Conservation (phyloP, 1,140 invertebrate species). For the Dendroctonus ponderosae region DNA sequence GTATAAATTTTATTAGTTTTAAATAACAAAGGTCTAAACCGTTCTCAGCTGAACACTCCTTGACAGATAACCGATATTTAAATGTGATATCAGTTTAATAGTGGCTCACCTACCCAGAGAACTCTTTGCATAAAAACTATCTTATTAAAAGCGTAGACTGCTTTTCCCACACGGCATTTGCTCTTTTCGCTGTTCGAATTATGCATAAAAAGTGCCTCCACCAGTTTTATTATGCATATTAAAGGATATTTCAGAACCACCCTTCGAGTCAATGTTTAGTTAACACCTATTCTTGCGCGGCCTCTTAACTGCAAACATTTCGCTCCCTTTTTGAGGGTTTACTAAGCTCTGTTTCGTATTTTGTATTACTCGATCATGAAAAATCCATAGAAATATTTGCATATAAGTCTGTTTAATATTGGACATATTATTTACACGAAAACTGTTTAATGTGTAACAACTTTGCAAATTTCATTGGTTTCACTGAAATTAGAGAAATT, state of each 20-base stretch:
- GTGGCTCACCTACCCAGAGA: conserved; percentile 9
- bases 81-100: conserved; percentile 16
- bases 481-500: too few relatives aligned
- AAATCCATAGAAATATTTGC: too few relatives aligned
- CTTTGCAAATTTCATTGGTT: too few relatives aligned
- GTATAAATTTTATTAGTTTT: too few relatives aligned
- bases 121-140: conserved; percentile 21
- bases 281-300: conserved; percentile 21
- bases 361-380: too few relatives aligned
- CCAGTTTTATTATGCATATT: conserved; percentile 17
- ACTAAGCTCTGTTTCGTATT: not conserved
- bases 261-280: conserved; percentile 18
- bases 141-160: conserved; percentile 19
- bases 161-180: conserved; percentile 18
- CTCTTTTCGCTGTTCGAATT: conserved; percentile 13
- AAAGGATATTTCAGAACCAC: conserved; percentile 11
- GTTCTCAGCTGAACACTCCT: not conserved
- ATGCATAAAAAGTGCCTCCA: conserved; percentile 16
- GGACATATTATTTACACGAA: too few relatives aligned
- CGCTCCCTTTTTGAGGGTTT: not conserved
- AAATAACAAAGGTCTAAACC: too few relatives aligned
- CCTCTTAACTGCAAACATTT: conserved; percentile 13
- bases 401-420: too few relatives aligned
- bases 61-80: conserved; percentile 19
- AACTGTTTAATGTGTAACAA: too few relatives aligned